A percentile compares a stretch with the other conserved stretches of the same genome.
Conservation (phyloP, 2,888 invertebrate species). For the Ligdia adustata region DNA sequence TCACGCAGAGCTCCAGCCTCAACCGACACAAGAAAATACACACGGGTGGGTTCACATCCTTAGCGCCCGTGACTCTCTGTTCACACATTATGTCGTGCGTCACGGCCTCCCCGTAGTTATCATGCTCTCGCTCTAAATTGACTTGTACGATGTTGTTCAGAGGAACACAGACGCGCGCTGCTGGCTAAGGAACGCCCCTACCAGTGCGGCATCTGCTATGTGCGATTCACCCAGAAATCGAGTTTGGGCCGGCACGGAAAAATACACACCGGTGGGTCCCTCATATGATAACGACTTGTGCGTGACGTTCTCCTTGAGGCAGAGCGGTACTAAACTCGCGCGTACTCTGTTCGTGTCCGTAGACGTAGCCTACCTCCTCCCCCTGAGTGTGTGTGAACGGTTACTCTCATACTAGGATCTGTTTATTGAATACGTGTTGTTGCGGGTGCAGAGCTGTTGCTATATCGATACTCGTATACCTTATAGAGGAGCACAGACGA, state of each 20-base stretch:
- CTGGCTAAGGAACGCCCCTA: conserved; percentile 82
- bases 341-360: conserved; percentile 44
- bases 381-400: conserved; percentile 79
- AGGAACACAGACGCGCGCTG: conserved; percentile 77
- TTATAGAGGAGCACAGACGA: conserved; percentile 85
- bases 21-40: conserved; percentile 89
- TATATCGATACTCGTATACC: conserved; percentile 81
- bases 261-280: conserved; percentile 84
- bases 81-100: conserved; percentile 39
- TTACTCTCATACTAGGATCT: conserved; percentile 55
- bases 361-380: conserved; percentile 70
- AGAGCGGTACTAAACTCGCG: conserved; percentile 66
- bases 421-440: conserved; percentile 61
- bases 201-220: conserved; percentile 86
- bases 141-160: conserved; percentile 73
- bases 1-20: conserved; percentile 89
- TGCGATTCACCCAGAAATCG: conserved; percentile 88
- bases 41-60: conserved; percentile 81
- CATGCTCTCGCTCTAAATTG: conserved; percentile 47
- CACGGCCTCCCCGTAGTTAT: conserved; percentile 43
- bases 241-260: conserved; percentile 88
- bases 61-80: conserved; percentile 53
- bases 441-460: conserved; percentile 70
- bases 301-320: conserved; percentile 71
- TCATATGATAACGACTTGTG: conserved; percentile 60